These are phyloP conservation scores for Diaperis boleti DNA, from an alignment of 2,888 invertebrate species.

Conservation along the genomic window DNA sequence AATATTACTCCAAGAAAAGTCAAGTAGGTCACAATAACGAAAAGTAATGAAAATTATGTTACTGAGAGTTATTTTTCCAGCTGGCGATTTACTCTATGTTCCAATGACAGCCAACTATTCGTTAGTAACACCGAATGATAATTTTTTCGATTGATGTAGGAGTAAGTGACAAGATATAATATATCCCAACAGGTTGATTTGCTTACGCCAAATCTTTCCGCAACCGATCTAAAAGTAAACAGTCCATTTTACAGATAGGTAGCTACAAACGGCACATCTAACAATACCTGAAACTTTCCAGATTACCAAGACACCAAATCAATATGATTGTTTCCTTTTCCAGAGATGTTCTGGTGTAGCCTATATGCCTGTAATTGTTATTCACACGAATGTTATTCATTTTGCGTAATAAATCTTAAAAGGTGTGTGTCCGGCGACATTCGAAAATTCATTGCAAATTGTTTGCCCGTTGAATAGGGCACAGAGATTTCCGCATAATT, in stretches of 20 bases:
- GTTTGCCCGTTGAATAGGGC: not conserved
- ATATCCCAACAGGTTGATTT: slow-evolving; percentile 4
- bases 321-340: not conserved
- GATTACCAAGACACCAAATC: slow-evolving; percentile 3
- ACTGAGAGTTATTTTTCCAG: too few relatives aligned
- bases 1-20: too few relatives aligned
- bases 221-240: not conserved
- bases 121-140: too few relatives aligned
- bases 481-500: not conserved
- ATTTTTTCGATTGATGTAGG: too few relatives aligned
- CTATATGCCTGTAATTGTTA: not conserved
- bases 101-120: too few relatives aligned
- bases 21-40: too few relatives aligned
- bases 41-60: too few relatives aligned
- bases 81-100: too few relatives aligned
- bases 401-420: not conserved
- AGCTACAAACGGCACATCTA: too few relatives aligned
- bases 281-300: not conserved
- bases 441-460: not conserved
- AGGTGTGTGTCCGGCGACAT: not conserved
- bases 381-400: not conserved
- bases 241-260: too few relatives aligned
- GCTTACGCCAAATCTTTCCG: slow-evolving; percentile 3
- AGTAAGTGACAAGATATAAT: not conserved
- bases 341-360: not conserved